Conservation (phyloP, 1,140 invertebrate species). For the Augochlora pura region DNA sequence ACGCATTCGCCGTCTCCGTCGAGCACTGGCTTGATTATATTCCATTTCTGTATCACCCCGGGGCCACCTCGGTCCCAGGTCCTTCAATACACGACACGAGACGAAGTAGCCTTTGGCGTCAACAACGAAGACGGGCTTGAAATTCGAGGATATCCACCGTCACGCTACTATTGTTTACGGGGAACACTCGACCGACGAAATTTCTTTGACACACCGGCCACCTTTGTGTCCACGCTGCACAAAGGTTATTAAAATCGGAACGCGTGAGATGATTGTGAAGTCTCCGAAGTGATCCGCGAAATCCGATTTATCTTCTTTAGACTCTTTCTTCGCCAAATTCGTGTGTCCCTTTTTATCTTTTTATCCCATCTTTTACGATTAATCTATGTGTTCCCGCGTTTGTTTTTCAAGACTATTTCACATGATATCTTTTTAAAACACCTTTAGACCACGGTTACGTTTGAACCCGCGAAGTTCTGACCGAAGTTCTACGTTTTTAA, state of each 20-base stretch:
- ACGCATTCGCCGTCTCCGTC: slow-evolving; percentile 35
- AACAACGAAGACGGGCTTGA: slow-evolving; percentile 73
- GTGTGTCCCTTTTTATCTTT: too few species aligned
- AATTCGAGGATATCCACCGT: slow-evolving; percentile 70
- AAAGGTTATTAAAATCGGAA: not conserved
- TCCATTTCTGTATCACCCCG: slow-evolving; percentile 77
- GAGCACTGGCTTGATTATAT: slow-evolving; percentile 76
- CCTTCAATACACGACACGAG: slow-evolving; percentile 72
- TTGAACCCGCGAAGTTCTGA: too few species aligned
- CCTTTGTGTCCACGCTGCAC: not conserved
- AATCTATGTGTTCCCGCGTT: too few species aligned
- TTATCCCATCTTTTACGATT: too few species aligned
- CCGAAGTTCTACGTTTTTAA: too few species aligned
- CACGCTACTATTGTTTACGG: slow-evolving; percentile 34
- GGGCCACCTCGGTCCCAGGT: slow-evolving; percentile 60
- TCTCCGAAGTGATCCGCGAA: too few species aligned
- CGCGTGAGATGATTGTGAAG: too few species aligned
- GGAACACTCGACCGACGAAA: not conserved
- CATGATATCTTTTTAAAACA: too few species aligned
- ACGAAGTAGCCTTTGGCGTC: slow-evolving; percentile 72
- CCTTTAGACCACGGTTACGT: too few species aligned
- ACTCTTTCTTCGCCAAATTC: too few species aligned
- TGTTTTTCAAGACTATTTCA: too few species aligned
- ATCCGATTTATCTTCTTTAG: too few species aligned
- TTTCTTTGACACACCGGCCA: slow-evolving; percentile 3